Evolutionary conservation across 2,113 vertebrate species (phyloP).

Genomic region (Indicator maculatus): DNA sequence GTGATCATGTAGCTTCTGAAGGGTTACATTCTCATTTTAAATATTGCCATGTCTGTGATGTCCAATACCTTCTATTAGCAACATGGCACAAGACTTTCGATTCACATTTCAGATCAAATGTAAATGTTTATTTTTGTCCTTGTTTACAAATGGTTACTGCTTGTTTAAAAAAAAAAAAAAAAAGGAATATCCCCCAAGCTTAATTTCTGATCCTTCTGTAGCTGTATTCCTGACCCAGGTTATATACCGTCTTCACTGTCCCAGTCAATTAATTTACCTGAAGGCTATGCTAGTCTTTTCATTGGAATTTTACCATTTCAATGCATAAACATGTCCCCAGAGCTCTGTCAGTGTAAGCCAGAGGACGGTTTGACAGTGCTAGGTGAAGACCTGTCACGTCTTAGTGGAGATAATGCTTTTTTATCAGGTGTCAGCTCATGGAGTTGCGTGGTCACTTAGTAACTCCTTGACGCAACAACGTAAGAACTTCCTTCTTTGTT

Average conservation of each 20-base stretch:
- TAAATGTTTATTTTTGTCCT: not conserved
- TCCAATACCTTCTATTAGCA: not conserved
- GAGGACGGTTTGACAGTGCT: not conserved
- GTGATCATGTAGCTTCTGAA: too few relatives aligned
- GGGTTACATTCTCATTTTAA: not conserved
- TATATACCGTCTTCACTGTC: not conserved
- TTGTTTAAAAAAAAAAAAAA: not conserved
- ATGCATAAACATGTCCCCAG: not conserved
- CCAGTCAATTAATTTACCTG: not conserved
- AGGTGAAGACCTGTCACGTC: not conserved
- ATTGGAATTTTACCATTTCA: not conserved
- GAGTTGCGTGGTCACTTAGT: not conserved
- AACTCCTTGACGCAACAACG: not conserved
- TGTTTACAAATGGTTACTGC: not conserved
- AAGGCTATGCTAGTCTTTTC: not conserved
- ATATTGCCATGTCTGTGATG: not conserved
- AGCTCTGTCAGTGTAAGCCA: not conserved
- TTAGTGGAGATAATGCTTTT: not conserved
- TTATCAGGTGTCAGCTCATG: not conserved
- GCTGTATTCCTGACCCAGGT: not conserved
- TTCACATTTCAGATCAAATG: not conserved
- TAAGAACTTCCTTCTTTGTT: not conserved
- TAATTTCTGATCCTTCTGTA: not conserved
- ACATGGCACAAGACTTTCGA: not conserved
- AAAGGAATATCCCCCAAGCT: fast-evolving